Evolutionary conservation across 2,113 vertebrate species (phyloP), one percentile per base, ranked within the genome.

Genomic region (Aphyosemion australe): DNA sequence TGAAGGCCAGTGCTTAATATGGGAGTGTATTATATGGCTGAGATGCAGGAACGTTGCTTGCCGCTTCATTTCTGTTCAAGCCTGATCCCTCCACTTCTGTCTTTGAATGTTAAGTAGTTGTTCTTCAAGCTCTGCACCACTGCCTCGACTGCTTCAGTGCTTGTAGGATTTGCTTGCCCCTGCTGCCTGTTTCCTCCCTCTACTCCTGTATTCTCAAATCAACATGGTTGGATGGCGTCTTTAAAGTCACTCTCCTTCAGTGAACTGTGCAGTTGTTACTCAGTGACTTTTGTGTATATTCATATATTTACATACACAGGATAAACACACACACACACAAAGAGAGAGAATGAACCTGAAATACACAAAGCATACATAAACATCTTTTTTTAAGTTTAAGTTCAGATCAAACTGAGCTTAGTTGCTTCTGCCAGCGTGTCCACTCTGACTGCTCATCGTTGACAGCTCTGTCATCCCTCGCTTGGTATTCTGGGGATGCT

Each of bases 91-190:
- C 78, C 80, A 59, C 89, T 87, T 89, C 80, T 86, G 84, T 88
- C 84, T 86, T 60, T 90, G 85, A 91, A 91, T 92, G 89, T 92
- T 91, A 79, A 79, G 76, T 90, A 85, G 86, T 85, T 78, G 75
- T 89, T 87, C 76, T 86, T 78, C 82, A 80, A 78, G 79, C 80
- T 70, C 76, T 75, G 66, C 55, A 54, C 85, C 80, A 78, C 73
- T 70, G 74, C 70, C 72, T 90, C 74, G 4, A 77, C 78, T 59
- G 75, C 84, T 86, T 85, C 78, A 86, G 81, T 74, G 87, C 85
- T 91, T 86, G 86, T 91, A 86, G 77, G 72, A 84, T 87, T 76
- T 55, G 83, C 87, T 83, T 82, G 67, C 70, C 63, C 70, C 65
- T 61, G 43, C 79, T 69, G 71, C 81, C 72, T 61, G 64, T 82